phyloP scores from a whole-genome alignment of 2,888 invertebrate species.

The Nemoura dubitans region DNA sequence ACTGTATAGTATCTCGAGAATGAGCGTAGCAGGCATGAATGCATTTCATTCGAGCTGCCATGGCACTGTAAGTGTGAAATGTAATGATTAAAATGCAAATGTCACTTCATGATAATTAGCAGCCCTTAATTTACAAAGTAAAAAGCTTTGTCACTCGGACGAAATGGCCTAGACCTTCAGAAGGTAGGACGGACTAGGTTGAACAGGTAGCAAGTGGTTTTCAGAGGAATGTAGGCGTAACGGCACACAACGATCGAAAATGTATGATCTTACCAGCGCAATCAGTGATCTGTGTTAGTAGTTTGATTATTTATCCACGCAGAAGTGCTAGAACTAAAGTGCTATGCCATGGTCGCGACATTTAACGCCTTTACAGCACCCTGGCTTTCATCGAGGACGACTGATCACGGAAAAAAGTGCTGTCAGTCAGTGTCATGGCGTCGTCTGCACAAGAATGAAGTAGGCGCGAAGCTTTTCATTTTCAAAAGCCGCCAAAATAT shows the following conservation, averaged over 20 bases:
- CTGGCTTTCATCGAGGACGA: neutral
- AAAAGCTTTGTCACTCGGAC: neutral
- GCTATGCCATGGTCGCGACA: neutral
- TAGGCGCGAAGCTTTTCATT: too few relatives aligned
- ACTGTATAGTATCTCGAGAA: constrained; percentile 46
- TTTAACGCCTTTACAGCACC: neutral
- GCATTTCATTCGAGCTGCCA: constrained; percentile 45
- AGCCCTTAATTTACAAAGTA: neutral
- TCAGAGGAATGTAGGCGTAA: neutral
- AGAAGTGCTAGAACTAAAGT: neutral
- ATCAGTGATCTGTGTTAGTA: neutral
- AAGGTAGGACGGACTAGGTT: neutral
- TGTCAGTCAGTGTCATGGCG: constrained; percentile 12
- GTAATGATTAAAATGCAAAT: neutral
- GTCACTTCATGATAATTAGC: neutral
- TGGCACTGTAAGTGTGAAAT: neutral
- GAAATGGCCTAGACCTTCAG: neutral
- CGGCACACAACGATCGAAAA: neutral
- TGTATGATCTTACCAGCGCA: neutral
- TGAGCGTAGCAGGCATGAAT: constrained; percentile 45
- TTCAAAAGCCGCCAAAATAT: too few relatives aligned
- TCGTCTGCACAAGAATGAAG: neutral
- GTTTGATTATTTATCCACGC: neutral
- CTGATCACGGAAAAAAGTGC: neutral
- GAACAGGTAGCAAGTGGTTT: neutral